These are phyloP conservation scores for Dendrophyllia cribrosa DNA, from an alignment of 64 coral and sea anemone species.

Conservation along the genomic window DNA sequence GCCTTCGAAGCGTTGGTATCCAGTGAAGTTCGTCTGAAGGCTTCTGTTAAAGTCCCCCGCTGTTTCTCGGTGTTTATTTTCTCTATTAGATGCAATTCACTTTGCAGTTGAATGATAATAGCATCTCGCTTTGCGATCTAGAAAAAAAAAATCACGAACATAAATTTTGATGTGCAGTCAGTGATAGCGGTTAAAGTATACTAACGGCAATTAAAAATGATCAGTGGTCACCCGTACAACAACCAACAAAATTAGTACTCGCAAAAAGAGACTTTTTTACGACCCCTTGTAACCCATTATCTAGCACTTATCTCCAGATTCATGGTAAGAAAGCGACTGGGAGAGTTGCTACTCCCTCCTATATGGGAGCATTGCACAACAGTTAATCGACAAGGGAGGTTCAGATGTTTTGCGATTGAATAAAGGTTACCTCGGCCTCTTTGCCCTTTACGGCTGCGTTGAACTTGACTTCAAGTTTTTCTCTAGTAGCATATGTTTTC, in stretches of 20 bases:
- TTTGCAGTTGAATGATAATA: constrained; percentile 49
- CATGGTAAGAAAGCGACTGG: too few relatives aligned
- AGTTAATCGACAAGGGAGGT: too few relatives aligned
- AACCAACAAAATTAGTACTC: too few relatives aligned
- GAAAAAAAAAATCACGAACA: not conserved
- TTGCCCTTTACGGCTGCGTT: constrained; percentile 77
- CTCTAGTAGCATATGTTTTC: constrained; percentile 61
- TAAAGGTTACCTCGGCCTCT: constrained; percentile 67
- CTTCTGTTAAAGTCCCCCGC: constrained; percentile 72
- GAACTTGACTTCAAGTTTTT: constrained; percentile 77
- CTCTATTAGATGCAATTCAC: constrained; percentile 69
- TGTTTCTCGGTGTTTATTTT: constrained; percentile 76
- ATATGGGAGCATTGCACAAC: too few relatives aligned
- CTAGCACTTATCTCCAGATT: too few relatives aligned
- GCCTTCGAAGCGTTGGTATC: constrained; percentile 62
- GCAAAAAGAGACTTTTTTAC: too few relatives aligned
- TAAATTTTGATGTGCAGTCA: not conserved
- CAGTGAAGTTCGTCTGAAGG: constrained; percentile 63
- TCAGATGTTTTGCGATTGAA: not conserved
- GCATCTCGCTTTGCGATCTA: constrained; percentile 76
- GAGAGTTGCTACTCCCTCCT: too few relatives aligned
- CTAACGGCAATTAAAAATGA: too few relatives aligned
- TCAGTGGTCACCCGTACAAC: too few relatives aligned
- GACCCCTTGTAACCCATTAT: too few relatives aligned
- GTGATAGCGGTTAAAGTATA: not conserved